These are phyloP conservation scores for Schlechtendalia chinensis DNA, from an alignment of 1,140 invertebrate genomes.

Conservation along the genomic window DNA sequence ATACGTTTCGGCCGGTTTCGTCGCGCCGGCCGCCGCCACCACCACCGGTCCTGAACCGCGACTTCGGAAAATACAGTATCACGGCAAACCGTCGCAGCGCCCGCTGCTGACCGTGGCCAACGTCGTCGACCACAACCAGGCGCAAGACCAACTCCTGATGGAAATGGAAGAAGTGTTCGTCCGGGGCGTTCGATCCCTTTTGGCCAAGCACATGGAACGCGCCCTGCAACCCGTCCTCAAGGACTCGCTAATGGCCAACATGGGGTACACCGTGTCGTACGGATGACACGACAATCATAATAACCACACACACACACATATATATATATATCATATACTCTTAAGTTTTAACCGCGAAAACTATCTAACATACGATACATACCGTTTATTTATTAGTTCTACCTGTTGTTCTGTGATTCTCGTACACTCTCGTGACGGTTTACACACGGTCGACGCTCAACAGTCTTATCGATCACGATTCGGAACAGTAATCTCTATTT, in stretches of 20 bases:
- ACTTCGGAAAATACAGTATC: slow-evolving; percentile 1
- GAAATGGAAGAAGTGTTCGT: slow-evolving; percentile 83
- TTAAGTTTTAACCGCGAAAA: too few relatives aligned
- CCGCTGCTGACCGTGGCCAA: not conserved
- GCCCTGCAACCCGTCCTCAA: slow-evolving; percentile 78
- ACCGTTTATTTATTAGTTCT: too few relatives aligned
- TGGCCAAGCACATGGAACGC: slow-evolving; percentile 78
- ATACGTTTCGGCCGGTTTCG: slow-evolving; percentile 6
- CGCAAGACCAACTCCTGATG: slow-evolving; percentile 26
- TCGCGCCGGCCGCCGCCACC: not conserved
- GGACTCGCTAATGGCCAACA: slow-evolving; percentile 78
- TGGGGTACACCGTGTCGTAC: slow-evolving; percentile 81
- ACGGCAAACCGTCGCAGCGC: not conserved
- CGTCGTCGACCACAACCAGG: not conserved
- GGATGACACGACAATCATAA: slow-evolving; percentile 62
- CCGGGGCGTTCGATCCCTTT: slow-evolving; percentile 71
- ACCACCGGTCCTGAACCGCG: not conserved
- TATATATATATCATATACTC: too few relatives aligned
- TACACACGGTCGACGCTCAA: too few relatives aligned
- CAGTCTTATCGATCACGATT: too few relatives aligned
- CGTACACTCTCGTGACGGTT: too few relatives aligned
- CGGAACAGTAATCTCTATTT: too few relatives aligned
- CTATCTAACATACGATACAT: too few relatives aligned
- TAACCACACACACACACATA: too few relatives aligned
- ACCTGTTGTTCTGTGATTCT: too few relatives aligned